These are phyloP conservation scores for Pogonognathellus flavescens DNA, from an alignment of 1,140 invertebrate species.

Conservation along the genomic window DNA sequence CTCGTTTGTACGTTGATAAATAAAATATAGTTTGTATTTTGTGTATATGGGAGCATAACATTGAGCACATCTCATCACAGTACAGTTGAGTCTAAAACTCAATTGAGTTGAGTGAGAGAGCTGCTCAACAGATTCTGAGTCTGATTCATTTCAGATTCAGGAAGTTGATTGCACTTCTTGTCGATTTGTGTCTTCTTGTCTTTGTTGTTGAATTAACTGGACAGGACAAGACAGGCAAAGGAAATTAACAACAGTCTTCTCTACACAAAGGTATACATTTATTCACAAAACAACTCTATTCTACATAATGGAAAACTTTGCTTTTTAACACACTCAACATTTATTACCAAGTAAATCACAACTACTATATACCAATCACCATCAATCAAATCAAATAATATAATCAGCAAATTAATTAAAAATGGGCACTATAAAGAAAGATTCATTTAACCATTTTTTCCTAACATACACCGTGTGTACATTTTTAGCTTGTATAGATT, in stretches of 20 bases:
- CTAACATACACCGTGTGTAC: too few relatives aligned
- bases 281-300: neutral
- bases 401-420: too few relatives aligned
- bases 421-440: too few relatives aligned
- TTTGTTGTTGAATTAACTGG: slow-evolving; percentile 14
- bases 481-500: too few relatives aligned
- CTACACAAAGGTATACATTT: neutral
- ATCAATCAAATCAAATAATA: too few relatives aligned
- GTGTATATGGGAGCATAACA: slow-evolving; percentile 7
- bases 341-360: too few relatives aligned
- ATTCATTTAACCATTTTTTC: too few relatives aligned
- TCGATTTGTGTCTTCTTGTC: slow-evolving; percentile 29
- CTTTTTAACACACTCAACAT: too few relatives aligned
- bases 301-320: too few relatives aligned
- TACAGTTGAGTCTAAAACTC: slow-evolving; percentile 27
- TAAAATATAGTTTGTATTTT: slow-evolving; percentile 16
- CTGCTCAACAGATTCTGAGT: slow-evolving; percentile 36
- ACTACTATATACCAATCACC: too few relatives aligned
- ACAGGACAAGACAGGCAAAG: slow-evolving; percentile 7
- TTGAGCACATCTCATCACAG: slow-evolving; percentile 20
- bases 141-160: slow-evolving; percentile 42
- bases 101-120: slow-evolving; percentile 39
- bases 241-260: slow-evolving; percentile 8
- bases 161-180: slow-evolving; percentile 41
- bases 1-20: slow-evolving; percentile 20